Evolutionary conservation across 1,140 invertebrate genomes (phyloP), one percentile per base, ranked within the genome.

Genomic region (Panonychus citri): DNA sequence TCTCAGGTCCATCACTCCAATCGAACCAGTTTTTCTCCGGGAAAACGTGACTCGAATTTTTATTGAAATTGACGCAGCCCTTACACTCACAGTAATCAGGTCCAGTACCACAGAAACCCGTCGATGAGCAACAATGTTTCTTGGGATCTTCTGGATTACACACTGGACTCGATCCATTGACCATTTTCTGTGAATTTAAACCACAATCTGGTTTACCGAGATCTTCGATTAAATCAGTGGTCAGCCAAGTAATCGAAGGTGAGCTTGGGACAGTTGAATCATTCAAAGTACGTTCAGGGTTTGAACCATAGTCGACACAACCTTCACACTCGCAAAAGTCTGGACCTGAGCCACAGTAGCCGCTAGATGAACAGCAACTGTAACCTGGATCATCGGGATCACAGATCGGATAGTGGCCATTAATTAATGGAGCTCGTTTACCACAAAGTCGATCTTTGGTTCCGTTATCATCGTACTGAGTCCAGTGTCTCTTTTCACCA

Each of bases 261-360:
- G 43, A n/a, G 27, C 49, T 27, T 15, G 49, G 49, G 3, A 10
- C 17, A 30, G 27, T 27, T 25, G 49, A 30, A 17, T 51, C 49
- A 51, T 28, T 51, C 24, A 51, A 27, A 51, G 49, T 25, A 27
- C 28, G 17, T 26, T 27, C 49, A 27, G 49, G 49, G 3, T 28
- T 27, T 51, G 10, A 21, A n/a, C 49, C 19, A 12, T 27, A 51
- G 12, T 51, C 49, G 1, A 51, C 24, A 30, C 49, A 51, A 21
- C 49, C 49, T 51, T 51, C 28, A 51, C 49, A 51, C 27, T 27
- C 49, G 19, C 49, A 51, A n/a, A 51, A 51, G 21, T 51, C 21
- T 27, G 49, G 25, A 28, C 49, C 49, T 17, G 24, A 27, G 17
- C 49, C 49, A 51, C 49, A 51, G 12, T 28, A 51, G 0, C 49